Evolutionary conservation across 2,888 invertebrate genomes (phyloP).

Genomic region (Peribatodes rhomboidaria): DNA sequence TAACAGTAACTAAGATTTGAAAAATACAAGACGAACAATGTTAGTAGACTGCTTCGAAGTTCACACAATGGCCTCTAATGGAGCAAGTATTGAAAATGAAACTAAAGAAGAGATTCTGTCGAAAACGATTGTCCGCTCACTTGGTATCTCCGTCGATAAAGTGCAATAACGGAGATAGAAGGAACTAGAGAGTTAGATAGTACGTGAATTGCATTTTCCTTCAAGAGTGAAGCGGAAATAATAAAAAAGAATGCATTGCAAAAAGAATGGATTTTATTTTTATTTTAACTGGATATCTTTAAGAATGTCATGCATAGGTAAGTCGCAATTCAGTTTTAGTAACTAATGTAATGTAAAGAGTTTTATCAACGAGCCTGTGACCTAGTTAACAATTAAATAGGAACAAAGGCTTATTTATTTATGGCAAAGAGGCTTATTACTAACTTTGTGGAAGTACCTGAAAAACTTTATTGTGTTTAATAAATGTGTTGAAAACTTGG

Average conservation of each 20-base stretch:
- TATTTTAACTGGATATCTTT: too few species aligned
- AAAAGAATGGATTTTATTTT: too few species aligned
- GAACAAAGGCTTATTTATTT: background rate
- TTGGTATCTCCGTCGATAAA: slow-evolving; percentile 33
- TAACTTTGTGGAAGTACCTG: slow-evolving; percentile 18
- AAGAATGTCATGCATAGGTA: too few species aligned
- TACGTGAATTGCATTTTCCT: slow-evolving; percentile 18
- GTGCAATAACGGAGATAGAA: slow-evolving; percentile 11
- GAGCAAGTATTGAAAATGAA: slow-evolving; percentile 34
- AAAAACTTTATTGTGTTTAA: slow-evolving; percentile 53
- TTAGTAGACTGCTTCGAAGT: slow-evolving; percentile 18
- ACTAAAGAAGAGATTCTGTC: slow-evolving; percentile 15
- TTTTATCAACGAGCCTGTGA: too few species aligned
- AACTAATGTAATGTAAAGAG: too few species aligned
- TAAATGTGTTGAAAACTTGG: slow-evolving; percentile 56
- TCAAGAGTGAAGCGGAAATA: background rate
- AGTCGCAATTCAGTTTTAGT: too few species aligned
- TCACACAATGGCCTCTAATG: slow-evolving; percentile 40
- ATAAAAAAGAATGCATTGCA: too few species aligned
- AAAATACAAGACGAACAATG: too few species aligned
- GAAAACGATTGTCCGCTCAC: slow-evolving; percentile 16
- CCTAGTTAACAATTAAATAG: too few species aligned
- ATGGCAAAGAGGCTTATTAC: slow-evolving; percentile 1
- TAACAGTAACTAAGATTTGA: background rate
- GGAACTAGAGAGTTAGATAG: background rate